Evolutionary conservation across 1,140 invertebrate species (phyloP), one percentile per base, ranked within the genome.

Genomic region (Drosophila rufa): DNA sequence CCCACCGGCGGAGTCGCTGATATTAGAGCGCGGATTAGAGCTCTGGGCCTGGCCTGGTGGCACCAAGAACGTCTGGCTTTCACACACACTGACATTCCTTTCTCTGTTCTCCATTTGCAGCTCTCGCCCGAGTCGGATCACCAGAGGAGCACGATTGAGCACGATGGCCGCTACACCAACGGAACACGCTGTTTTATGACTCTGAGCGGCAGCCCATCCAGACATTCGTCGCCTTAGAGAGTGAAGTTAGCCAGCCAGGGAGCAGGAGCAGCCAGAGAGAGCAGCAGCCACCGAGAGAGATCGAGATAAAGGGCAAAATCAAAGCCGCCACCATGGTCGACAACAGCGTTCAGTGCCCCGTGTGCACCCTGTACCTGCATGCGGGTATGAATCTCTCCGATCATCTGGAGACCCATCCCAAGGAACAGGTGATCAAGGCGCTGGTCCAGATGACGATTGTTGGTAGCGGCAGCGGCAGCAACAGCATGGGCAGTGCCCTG

Each of bases 341-440:
- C 60, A 93, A 94, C 57, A 93, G 93, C 66, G 93, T 94, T 74
- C 94, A 94, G 85, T 97, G 96, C 93, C 97, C 97, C 27, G 96
- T 97, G 50, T 97, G 96, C 93, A 97, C 96, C 22, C 94, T 97
- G 46, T 97, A 95, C 91, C 94, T 97, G 51, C 95, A 96, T 71
- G 96, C 96, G 93, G 96, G 96, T 36, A 97, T 97, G 93, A 95
- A 95, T 59, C 93, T 97, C 66, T 95, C 96, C 82, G 95, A 94
- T 69, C 96, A 97, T 93, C 94, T 97, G 89, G 95, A 96, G 83
- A 97, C 96, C 8, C 96, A 97, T 94, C 96, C 97, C 25, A 97
- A 97, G 91, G 96, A 97, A 85, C 96, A 97, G 92, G 96, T 97
- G 30, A 97, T 97, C 74, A 96, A 96, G 86, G 97, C 97, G n/a